Conservation (phyloP, 2,113 vertebrate species). For the Vanacampus margaritifer region DNA sequence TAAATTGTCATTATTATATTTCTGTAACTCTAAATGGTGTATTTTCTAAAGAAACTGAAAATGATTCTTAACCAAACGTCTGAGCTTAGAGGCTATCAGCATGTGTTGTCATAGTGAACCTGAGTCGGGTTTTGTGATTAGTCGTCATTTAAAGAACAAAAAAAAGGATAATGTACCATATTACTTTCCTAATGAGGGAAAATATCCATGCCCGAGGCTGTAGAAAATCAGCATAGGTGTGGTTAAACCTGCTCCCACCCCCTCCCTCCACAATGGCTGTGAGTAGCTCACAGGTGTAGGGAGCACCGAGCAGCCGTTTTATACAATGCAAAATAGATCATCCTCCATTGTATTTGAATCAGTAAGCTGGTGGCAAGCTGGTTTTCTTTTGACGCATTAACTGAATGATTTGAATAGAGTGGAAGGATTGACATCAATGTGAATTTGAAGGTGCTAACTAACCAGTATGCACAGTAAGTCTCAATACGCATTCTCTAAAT, state of each 20-base stretch:
- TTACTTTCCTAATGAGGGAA: slow-evolving; percentile 45
- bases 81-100: not conserved
- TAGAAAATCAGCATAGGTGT: slow-evolving; percentile 78
- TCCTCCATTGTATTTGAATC: slow-evolving; percentile 12
- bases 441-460: slow-evolving; percentile 22
- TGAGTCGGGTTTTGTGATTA: not conserved
- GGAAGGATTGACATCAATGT: slow-evolving; percentile 7
- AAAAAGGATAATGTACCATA: slow-evolving; percentile 39
- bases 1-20: not conserved
- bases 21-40: not conserved
- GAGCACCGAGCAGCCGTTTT: not conserved
- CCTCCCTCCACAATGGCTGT: slow-evolving; percentile 40
- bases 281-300: slow-evolving; percentile 45
- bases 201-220: slow-evolving; percentile 75
- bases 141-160: slow-evolving; percentile 9
- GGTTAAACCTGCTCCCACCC: slow-evolving; percentile 63
- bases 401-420: slow-evolving; percentile 38
- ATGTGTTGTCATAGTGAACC: not conserved
- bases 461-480: slow-evolving; percentile 24
- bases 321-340: slow-evolving; percentile 16
- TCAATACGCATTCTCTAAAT: slow-evolving; percentile 9
- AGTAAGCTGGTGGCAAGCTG: not conserved
- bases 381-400: not conserved
- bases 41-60: not conserved
- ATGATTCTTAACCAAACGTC: not conserved